Evolutionary conservation across 1,140 invertebrate genomes (phyloP), one percentile per base, ranked within the genome.

Genomic region (Conopomorpha cramerella): DNA sequence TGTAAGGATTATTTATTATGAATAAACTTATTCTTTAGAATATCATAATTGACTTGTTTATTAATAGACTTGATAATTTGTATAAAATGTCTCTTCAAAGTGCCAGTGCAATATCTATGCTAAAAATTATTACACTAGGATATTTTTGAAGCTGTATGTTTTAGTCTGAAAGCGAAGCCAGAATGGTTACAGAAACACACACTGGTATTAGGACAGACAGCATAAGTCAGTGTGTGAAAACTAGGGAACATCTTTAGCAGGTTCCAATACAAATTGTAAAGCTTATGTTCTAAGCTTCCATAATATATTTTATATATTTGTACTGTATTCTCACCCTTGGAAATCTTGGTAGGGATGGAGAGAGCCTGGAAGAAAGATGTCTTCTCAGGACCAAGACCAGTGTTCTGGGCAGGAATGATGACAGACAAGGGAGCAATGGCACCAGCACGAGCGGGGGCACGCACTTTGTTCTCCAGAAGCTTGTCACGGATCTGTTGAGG

Each of bases 291-390:
- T n/a, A n/a, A n/a, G n/a, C n/a, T n/a, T 32, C 4, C 30, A 15
- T 23, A 10, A 23, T 23, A 6, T 4, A 23, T 6, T 4, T 23
- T 10, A 23, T 23, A 8, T 23, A 23, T 31, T 16, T 14, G 26
- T 15, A 8, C 11, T 19, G 13, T 12, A 8, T 15, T 39, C 50
- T 54, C 51, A 81, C 95, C 98, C 85, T 98, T 99, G 23, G 97
- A 96, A 85, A 99, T 99, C 81, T 99, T 99, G 49, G 98, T 99
- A 36, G 96, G 94, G 68, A 99, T 99, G 55, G 95, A 95, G 45
- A 99, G 82, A 79, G 98, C 98, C 82, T 99, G 98, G 87, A 99
- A 99, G 92, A 99, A 99, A 71, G 95, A 97, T 40, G 98, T 99
- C 81, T 99, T 99, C 77, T 99, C 98, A 41, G 98, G 98, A 62